A percentile compares a stretch with the other conserved stretches of the same genome.
These are phyloP conservation scores for Volucella inflata DNA, from an alignment of 2,888 invertebrate species.

Conservation along the genomic window DNA sequence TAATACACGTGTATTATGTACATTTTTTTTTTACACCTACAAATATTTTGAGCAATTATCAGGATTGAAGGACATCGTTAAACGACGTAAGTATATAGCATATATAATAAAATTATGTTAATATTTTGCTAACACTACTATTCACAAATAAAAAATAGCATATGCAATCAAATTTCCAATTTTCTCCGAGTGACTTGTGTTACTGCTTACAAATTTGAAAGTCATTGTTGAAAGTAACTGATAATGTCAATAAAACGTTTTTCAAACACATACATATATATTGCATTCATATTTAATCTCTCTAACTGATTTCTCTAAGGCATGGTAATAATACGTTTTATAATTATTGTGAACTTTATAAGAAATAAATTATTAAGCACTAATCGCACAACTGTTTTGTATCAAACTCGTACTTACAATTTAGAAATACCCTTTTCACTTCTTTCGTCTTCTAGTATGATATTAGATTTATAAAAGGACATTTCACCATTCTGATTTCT, in stretches of 20 bases:
- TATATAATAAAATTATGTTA: too few relatives aligned
- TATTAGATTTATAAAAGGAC: slow-evolving; percentile 65
- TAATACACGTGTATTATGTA: too few relatives aligned
- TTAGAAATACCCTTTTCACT: slow-evolving; percentile 13
- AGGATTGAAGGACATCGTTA: too few relatives aligned
- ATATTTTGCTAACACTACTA: too few relatives aligned
- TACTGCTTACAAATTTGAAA: slow-evolving; percentile 4
- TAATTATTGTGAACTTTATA: too few relatives aligned
- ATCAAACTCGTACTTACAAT: slow-evolving; percentile 44
- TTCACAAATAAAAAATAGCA: background rate
- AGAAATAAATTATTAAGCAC: too few relatives aligned
- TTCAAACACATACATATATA: background rate
- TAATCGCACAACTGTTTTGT: background rate
- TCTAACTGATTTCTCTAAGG: background rate
- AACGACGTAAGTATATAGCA: too few relatives aligned
- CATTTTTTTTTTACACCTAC: too few relatives aligned
- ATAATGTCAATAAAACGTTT: slow-evolving; percentile 24
- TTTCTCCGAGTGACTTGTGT: too few relatives aligned
- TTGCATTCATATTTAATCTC: background rate
- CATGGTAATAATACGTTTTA: too few relatives aligned
- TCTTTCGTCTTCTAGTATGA: slow-evolving; percentile 49
- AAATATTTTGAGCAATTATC: too few relatives aligned
- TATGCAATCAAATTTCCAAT: background rate
- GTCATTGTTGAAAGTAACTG: slow-evolving; percentile 25
- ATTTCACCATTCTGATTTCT: slow-evolving; percentile 45